Percentiles rank a stretch among this genome's conserved stretches.
phyloP scores from a whole-genome alignment of 1,140 invertebrate genomes.

The Colletes gigas region DNA sequence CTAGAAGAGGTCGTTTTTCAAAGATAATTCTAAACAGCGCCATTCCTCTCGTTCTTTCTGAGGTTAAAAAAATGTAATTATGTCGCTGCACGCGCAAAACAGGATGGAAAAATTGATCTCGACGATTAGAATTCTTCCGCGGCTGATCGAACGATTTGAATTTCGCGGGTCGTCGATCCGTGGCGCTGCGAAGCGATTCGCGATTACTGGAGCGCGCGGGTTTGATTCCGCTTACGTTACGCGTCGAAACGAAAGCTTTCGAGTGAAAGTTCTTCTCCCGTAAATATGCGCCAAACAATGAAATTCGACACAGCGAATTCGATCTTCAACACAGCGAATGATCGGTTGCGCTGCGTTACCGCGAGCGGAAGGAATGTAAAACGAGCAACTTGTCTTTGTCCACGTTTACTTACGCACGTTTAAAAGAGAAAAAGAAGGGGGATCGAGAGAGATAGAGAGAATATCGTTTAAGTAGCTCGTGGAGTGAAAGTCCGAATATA shows the following conservation, averaged over 20 bases:
- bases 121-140: neutral
- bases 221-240: neutral
- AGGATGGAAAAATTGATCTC: too few relatives aligned
- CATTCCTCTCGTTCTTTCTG: too few relatives aligned
- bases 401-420: constrained; percentile 42
- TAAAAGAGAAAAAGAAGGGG: constrained; percentile 3
- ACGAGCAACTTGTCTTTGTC: constrained; percentile 39
- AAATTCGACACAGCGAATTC: constrained; percentile 16
- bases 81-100: too few relatives aligned
- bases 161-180: neutral
- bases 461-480: constrained; percentile 69
- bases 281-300: constrained; percentile 6
- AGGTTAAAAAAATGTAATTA: too few relatives aligned
- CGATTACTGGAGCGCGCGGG: constrained; percentile 29
- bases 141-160: neutral
- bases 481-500: constrained; percentile 71
- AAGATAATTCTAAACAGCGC: too few relatives aligned
- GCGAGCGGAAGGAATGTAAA: constrained; percentile 36
- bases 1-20: too few relatives aligned
- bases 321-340: neutral
- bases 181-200: constrained; percentile 11
- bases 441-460: constrained; percentile 55
- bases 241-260: constrained; percentile 40
- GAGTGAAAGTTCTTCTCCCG: constrained; percentile 41
- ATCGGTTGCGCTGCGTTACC: constrained; percentile 10